Evolutionary conservation across 2,888 invertebrate species (phyloP).

Genomic region (Lordiphosa andalusiaca): DNA sequence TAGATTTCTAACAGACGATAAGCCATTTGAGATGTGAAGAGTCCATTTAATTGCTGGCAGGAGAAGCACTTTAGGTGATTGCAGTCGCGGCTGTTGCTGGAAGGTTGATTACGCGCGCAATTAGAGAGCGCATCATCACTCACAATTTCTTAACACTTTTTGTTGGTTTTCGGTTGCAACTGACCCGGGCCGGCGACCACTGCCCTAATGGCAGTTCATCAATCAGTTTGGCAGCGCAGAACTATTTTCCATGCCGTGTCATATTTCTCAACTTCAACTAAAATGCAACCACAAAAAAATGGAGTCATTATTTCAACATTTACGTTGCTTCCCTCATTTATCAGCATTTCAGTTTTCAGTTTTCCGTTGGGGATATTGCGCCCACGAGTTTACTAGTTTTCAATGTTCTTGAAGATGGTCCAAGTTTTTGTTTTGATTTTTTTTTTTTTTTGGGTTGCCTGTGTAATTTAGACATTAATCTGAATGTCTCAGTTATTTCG

Average conservation of each 20-base stretch:
- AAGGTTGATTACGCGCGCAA: constrained; percentile 67
- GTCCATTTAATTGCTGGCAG: constrained; percentile 24
- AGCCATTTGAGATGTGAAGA: constrained; percentile 21
- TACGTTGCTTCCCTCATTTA: constrained; percentile 66
- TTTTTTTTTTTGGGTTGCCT: constrained; percentile 3
- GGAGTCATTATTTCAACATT: constrained; percentile 68
- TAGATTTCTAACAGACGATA: constrained; percentile 58
- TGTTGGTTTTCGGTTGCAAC: constrained; percentile 46
- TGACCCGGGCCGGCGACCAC: constrained; percentile 29
- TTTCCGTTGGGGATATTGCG: constrained; percentile 34
- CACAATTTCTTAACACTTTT: constrained; percentile 73
- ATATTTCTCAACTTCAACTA: constrained; percentile 55
- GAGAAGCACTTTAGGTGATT: constrained; percentile 42
- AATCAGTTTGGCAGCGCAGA: constrained; percentile 65
- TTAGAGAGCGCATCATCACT: constrained; percentile 69
- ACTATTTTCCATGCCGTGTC: constrained; percentile 54
- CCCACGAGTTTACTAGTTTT: constrained; percentile 52
- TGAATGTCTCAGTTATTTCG: constrained; percentile 23
- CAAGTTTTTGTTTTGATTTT: no score
- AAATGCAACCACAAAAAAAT: constrained; percentile 22
- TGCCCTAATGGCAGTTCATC: constrained; percentile 68
- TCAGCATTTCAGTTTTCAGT: constrained; percentile 55
- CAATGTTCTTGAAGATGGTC: constrained; percentile 14
- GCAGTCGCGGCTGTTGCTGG: constrained; percentile 19
- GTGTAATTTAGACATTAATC: constrained; percentile 59